Conservation (phyloP, 2,113 vertebrate genomes). For the Aplodontia rufa region DNA sequence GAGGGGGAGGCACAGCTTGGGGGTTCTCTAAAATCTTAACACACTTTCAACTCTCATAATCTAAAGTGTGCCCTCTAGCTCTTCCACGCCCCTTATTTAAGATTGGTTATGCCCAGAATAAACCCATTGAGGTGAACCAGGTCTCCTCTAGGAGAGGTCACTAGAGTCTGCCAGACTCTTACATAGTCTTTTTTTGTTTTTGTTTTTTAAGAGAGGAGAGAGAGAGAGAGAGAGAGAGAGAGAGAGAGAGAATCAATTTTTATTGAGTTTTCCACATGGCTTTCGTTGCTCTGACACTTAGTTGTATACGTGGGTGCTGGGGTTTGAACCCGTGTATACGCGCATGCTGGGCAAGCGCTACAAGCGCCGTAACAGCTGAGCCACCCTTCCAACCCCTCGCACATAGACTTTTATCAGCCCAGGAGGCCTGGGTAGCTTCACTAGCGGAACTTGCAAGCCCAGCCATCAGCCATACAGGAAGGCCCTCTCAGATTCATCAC, state of each 20-base stretch:
- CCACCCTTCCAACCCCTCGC: no score
- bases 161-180: background rate
- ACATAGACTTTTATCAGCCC: background rate
- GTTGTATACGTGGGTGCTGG: no score
- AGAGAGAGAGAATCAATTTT: no score
- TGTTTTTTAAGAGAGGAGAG: no score
- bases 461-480: background rate
- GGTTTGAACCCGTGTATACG: no score
- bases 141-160: background rate
- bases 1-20: rapidly evolving
- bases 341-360: no score
- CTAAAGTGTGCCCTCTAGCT: background rate
- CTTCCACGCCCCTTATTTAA: background rate
- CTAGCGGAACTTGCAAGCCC: background rate
- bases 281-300: no score
- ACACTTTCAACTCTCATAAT: background rate
- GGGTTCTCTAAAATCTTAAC: background rate
- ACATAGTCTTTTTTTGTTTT: no score
- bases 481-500: no score
- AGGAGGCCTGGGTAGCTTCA: background rate
- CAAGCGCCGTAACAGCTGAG: no score
- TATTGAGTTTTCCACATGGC: no score
- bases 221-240: no score
- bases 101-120: background rate
- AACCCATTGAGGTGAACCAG: background rate